Evolutionary conservation across 2,797 vertebrate species (phyloP).

Genomic region (Tapirus indicus): DNA sequence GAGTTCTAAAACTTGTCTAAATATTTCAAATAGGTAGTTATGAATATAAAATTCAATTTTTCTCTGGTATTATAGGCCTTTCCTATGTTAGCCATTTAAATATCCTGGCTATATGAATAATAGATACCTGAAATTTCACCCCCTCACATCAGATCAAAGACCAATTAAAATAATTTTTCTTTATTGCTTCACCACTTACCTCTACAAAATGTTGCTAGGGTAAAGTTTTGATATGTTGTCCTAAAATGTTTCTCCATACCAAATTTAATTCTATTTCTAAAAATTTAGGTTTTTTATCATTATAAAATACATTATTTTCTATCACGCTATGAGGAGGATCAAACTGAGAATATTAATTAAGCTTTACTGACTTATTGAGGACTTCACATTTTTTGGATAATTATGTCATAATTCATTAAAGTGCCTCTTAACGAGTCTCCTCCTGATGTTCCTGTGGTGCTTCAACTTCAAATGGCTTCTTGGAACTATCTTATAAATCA

Average conservation of each 20-base stretch:
- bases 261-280: constrained; percentile 10
- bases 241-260: not conserved
- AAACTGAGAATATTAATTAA: constrained; percentile 8
- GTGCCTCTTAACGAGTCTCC: constrained; percentile 9
- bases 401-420: constrained; percentile 1
- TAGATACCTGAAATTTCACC: not conserved
- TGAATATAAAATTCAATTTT: not conserved
- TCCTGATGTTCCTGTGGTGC: not conserved
- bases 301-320: not conserved
- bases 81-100: not conserved
- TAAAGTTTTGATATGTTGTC: not conserved
- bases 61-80: not conserved
- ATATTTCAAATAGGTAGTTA: not conserved
- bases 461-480: not conserved
- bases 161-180: not conserved
- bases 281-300: not conserved
- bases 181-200: not conserved
- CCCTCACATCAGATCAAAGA: not conserved
- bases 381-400: not conserved
- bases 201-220: not conserved
- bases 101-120: not conserved
- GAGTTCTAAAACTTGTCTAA: not conserved
- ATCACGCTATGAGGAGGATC: not conserved
- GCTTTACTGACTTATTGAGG: not conserved
- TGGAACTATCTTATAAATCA: not conserved